Evolutionary conservation across 92 coral and sea anemone genomes (phyloP).

Genomic region (Paramuricea clavata): DNA sequence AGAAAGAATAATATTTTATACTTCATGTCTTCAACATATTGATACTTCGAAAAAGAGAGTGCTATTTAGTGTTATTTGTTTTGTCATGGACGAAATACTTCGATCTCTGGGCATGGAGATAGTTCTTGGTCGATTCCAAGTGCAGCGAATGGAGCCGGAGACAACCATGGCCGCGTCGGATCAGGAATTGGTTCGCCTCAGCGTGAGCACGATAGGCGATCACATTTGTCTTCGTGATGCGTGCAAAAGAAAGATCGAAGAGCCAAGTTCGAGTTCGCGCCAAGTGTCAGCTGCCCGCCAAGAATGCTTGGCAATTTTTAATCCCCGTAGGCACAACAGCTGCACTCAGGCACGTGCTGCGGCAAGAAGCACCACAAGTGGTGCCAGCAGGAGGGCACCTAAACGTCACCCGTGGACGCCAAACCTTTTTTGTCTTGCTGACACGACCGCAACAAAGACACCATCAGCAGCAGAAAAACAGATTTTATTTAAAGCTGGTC

Average conservation of each 20-base stretch:
- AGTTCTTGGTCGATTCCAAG: background rate
- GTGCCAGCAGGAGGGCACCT: constrained; percentile 24
- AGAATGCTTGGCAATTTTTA: constrained; percentile 51
- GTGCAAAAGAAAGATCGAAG: constrained; percentile 44
- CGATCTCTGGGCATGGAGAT: background rate
- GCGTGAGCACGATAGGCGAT: constrained; percentile 40
- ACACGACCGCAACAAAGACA: constrained; percentile 23
- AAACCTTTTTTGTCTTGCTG: constrained; percentile 44
- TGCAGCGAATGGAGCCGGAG: background rate
- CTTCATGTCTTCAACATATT: too few relatives aligned
- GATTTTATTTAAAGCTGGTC: constrained; percentile 60
- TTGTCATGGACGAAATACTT: too few relatives aligned
- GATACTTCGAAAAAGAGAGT: too few relatives aligned
- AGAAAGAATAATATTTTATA: too few relatives aligned
- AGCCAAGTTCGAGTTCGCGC: constrained; percentile 33
- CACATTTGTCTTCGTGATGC: constrained; percentile 49
- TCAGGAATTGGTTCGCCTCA: background rate
- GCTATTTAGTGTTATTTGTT: too few relatives aligned
- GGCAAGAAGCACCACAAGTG: constrained; percentile 45
- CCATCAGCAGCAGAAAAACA: constrained; percentile 48
- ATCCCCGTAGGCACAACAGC: constrained; percentile 45
- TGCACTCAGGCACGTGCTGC: constrained; percentile 27
- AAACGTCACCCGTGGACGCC: constrained; percentile 37
- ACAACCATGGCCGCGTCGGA: background rate
- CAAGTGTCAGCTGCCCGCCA: constrained; percentile 45